Percentiles rank a stretch among this genome's conserved stretches.
Conservation (phyloP, 2,888 invertebrate species). For the Coelogynopora nodosa region DNA sequence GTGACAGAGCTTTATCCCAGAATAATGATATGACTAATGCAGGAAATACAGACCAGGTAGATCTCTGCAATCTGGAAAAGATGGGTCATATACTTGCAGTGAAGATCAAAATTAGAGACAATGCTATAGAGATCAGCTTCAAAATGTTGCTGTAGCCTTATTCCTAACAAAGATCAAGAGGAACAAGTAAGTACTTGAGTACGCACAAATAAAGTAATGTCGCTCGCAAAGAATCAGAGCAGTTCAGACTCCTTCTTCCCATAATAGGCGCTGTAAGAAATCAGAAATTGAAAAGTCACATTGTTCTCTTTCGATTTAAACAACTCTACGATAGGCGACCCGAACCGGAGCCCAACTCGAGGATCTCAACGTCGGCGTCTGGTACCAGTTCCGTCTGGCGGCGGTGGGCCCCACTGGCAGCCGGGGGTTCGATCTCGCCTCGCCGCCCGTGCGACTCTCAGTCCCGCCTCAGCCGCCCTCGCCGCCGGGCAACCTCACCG, state of each 20-base stretch:
- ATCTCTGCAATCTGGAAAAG: too few species aligned
- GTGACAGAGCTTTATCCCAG: too few species aligned
- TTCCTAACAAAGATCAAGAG: neutral
- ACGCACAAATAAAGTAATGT: neutral
- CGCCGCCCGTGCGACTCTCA: neutral
- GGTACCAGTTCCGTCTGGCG: conserved; percentile 38
- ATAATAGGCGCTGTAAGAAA: too few species aligned
- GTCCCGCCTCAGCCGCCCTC: neutral
- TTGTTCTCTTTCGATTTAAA: neutral
- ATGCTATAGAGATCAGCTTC: too few species aligned
- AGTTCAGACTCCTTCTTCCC: neutral
- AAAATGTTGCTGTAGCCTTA: too few species aligned
- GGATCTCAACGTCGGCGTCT: conserved; percentile 15
- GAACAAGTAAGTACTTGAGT: neutral
- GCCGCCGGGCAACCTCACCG: conserved; percentile 29
- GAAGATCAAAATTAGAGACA: too few species aligned
- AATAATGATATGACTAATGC: too few species aligned
- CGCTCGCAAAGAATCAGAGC: neutral
- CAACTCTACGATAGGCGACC: conserved; percentile 14
- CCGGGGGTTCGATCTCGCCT: conserved; percentile 19
- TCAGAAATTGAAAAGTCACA: too few species aligned
- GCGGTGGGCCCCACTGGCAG: conserved; percentile 16
- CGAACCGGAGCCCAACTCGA: neutral
- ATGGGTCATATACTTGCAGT: too few species aligned
- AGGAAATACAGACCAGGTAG: too few species aligned